phyloP scores from a whole-genome alignment of 2,888 invertebrate genomes.

The Pecten maximus region DNA sequence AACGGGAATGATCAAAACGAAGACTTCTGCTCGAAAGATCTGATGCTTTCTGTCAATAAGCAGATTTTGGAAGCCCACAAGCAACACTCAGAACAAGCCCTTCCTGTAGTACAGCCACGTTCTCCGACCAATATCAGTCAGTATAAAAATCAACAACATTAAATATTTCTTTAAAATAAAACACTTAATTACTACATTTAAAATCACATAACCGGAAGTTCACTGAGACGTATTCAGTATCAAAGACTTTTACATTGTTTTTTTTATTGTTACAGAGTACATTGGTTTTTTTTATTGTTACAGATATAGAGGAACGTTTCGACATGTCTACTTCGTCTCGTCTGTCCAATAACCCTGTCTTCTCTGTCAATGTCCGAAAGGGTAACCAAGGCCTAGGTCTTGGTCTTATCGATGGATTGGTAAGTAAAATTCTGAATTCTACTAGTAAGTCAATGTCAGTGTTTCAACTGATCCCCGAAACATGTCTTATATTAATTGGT shows the following conservation, averaged over 20 bases:
- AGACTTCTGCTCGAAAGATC: slow-evolving; percentile 57
- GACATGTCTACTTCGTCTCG: slow-evolving; percentile 34
- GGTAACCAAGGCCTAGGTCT: slow-evolving; percentile 71
- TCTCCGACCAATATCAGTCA: background rate
- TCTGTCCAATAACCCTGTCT: slow-evolving; percentile 57
- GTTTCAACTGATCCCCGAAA: too few species aligned
- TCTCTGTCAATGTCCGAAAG: slow-evolving; percentile 71
- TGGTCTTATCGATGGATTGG: slow-evolving; percentile 79
- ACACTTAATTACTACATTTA: too few species aligned
- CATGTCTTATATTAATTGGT: too few species aligned
- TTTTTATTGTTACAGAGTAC: too few species aligned
- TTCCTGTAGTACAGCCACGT: slow-evolving; percentile 41
- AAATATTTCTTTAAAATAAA: too few species aligned
- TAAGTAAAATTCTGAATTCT: slow-evolving; percentile 59
- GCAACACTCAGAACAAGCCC: slow-evolving; percentile 54
- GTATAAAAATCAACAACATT: too few species aligned
- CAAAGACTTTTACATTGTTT: too few species aligned
- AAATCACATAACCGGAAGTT: too few species aligned
- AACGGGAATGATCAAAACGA: slow-evolving; percentile 37
- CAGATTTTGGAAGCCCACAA: slow-evolving; percentile 60
- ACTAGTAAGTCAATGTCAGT: background rate
- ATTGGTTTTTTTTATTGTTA: background rate
- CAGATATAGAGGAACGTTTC: background rate
- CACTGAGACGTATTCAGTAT: too few species aligned
- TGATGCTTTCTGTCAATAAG: slow-evolving; percentile 62